Conservation (phyloP, 1,140 invertebrate species). For the Mesaphorura yosii region DNA sequence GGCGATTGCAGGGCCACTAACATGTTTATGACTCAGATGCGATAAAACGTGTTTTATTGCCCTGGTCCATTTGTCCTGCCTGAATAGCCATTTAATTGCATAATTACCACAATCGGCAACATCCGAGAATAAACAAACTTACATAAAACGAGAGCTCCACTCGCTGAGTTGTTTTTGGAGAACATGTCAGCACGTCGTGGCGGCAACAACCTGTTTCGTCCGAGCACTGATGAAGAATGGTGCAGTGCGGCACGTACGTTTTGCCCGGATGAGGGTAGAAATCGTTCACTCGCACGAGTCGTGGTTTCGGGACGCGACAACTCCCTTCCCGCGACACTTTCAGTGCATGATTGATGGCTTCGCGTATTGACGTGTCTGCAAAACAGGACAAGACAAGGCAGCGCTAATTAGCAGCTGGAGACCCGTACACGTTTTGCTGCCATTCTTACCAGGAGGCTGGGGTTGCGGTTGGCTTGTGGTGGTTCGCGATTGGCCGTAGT, state of each 20-base stretch:
- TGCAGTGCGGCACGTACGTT: constrained; percentile 58
- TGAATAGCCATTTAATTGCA: too few relatives aligned
- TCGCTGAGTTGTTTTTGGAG: constrained; percentile 48
- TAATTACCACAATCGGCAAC: too few relatives aligned
- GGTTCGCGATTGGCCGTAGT: too few relatives aligned
- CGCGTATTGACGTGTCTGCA: constrained; percentile 34
- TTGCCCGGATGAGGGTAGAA: constrained; percentile 55
- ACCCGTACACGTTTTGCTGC: too few relatives aligned
- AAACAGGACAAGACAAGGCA: neutral
- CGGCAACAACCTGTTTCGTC: constrained; percentile 64
- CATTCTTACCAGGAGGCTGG: constrained; percentile 14
- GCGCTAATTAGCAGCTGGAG: neutral
- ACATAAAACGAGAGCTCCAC: constrained; percentile 60
- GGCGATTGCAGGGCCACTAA: too few relatives aligned
- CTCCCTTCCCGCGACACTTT: constrained; percentile 46
- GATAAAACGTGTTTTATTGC: too few relatives aligned
- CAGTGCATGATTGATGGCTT: constrained; percentile 46
- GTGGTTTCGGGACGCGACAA: constrained; percentile 50
- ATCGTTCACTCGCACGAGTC: constrained; percentile 49
- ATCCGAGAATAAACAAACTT: too few relatives aligned
- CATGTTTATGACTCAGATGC: too few relatives aligned
- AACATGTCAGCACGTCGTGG: constrained; percentile 49
- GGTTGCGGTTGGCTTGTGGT: constrained; percentile 6
- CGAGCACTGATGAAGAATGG: constrained; percentile 58
- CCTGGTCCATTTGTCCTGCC: too few relatives aligned